These are phyloP conservation scores for Megaleporinus macrocephalus DNA, from an alignment of 2,113 vertebrate species.

Conservation along the genomic window DNA sequence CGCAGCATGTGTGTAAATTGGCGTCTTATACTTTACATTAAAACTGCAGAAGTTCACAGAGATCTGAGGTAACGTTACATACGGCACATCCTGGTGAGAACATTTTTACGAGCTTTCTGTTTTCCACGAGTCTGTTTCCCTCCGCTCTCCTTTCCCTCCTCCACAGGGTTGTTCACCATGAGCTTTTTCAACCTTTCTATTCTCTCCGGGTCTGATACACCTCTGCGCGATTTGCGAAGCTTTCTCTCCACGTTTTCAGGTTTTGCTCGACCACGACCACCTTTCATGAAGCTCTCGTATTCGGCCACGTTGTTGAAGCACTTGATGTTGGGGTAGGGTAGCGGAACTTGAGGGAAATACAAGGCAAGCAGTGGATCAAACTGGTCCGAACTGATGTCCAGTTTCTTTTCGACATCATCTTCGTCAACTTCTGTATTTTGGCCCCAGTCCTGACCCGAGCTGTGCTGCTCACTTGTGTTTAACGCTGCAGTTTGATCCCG, in stretches of 20 bases:
- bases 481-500: constrained; percentile 41
- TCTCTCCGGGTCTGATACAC: constrained; percentile 78
- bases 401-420: constrained; percentile 50
- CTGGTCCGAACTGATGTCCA: constrained; percentile 84
- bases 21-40: background rate
- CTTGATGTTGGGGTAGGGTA: constrained; percentile 85
- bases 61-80: constrained; percentile 65
- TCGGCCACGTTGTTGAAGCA: constrained; percentile 92
- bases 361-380: constrained; percentile 89
- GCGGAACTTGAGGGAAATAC: constrained; percentile 79
- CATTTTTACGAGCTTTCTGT: constrained; percentile 82
- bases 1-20: too few species aligned
- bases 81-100: constrained; percentile 93
- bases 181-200: constrained; percentile 86
- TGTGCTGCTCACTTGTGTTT: constrained; percentile 10
- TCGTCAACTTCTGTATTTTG: background rate
- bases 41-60: background rate
- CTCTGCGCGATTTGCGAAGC: constrained; percentile 68
- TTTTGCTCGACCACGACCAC: constrained; percentile 79
- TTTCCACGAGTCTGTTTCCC: constrained; percentile 48
- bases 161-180: constrained; percentile 78
- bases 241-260: constrained; percentile 80
- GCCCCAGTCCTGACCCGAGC: background rate
- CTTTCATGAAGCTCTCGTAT: constrained; percentile 87
- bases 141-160: constrained; percentile 66